A percentile compares a stretch with the other conserved stretches of the same genome.
phyloP scores from a whole-genome alignment of 2,797 vertebrate genomes.

The Tangara arthus region DNA sequence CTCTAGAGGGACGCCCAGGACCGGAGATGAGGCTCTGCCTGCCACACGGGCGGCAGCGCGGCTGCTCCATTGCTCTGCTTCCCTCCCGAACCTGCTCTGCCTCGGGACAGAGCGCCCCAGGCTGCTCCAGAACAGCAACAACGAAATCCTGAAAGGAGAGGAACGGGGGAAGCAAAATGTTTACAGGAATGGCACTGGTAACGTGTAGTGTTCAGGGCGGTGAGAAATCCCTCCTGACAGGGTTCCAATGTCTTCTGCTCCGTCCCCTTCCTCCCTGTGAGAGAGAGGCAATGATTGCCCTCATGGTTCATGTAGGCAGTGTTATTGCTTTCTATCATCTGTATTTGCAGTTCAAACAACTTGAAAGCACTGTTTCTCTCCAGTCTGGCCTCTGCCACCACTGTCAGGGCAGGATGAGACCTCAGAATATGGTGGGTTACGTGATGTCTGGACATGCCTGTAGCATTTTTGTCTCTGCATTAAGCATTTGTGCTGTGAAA shows the following conservation, averaged over 20 bases:
- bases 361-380: background rate
- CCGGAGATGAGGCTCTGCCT: conserved; percentile 20
- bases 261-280: accelerated
- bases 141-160: background rate
- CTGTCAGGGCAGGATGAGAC: background rate
- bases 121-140: background rate
- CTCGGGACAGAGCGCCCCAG: background rate
- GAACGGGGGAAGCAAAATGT: background rate
- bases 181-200: background rate
- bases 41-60: background rate
- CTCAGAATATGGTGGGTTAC: background rate
- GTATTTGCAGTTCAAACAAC: background rate
- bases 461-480: background rate
- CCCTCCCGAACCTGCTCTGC: background rate
- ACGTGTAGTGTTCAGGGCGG: background rate
- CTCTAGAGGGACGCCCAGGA: conserved; percentile 72
- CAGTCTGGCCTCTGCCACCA: background rate
- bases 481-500: background rate
- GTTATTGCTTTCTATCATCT: background rate
- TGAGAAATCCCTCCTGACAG: background rate
- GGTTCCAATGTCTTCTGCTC: background rate
- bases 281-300: background rate
- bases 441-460: background rate
- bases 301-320: background rate
- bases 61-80: background rate